These are phyloP conservation scores for Macrobrachium nipponense DNA, from an alignment of 1,140 invertebrate genomes.

Conservation along the genomic window DNA sequence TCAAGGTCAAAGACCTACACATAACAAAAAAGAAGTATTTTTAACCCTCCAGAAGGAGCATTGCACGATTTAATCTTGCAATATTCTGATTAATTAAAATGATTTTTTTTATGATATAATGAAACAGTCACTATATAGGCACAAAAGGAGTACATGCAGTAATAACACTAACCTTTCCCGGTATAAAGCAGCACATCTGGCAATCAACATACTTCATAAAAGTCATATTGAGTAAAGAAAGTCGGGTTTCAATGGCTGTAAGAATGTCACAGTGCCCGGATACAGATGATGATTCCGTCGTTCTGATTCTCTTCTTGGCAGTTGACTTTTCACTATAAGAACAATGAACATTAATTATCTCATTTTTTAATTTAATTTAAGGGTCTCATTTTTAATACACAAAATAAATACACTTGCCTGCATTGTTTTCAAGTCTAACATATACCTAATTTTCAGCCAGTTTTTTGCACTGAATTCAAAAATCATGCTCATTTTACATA, in stretches of 20 bases:
- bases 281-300: conserved; percentile 84
- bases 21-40: too few species aligned
- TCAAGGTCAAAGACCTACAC: too few species aligned
- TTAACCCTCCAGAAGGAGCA: too few species aligned
- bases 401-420: too few species aligned
- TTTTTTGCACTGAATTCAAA: too few species aligned
- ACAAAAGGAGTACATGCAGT: neutral
- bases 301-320: conserved; percentile 90
- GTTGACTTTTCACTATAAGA: conserved; percentile 78
- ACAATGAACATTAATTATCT: neutral
- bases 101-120: too few species aligned
- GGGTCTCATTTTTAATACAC: neutral
- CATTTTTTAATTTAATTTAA: neutral
- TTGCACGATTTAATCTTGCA: too few species aligned
- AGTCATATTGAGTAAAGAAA: conserved; percentile 93
- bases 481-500: too few species aligned
- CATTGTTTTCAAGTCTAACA: too few species aligned
- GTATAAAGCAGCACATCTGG: conserved; percentile 90
- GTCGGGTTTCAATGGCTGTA: conserved; percentile 88
- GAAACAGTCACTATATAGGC: too few species aligned
- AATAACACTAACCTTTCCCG: conserved; percentile 78
- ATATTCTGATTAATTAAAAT: too few species aligned
- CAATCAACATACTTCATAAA: conserved; percentile 88
- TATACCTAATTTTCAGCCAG: too few species aligned
- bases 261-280: conserved; percentile 88